Conservation (phyloP, 2,113 vertebrate genomes). For the Cynocephalus volans region DNA sequence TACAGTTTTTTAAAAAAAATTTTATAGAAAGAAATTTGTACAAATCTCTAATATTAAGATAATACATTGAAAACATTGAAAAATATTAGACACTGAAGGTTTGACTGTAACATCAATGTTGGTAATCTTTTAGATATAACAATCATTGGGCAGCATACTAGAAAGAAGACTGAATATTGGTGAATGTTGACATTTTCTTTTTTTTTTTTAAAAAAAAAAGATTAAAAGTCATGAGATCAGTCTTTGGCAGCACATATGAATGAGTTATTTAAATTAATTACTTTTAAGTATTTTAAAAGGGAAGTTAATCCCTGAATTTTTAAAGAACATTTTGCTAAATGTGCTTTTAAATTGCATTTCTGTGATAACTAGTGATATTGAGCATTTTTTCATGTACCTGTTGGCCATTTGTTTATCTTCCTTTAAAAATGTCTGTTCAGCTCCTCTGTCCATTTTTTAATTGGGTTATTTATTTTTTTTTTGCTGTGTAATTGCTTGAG, state of each 20-base stretch:
- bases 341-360: too few species aligned
- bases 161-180: background rate
- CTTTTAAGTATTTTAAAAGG: background rate
- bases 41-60: background rate
- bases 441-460: too few species aligned
- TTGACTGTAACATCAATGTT: background rate
- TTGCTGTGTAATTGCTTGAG: too few species aligned
- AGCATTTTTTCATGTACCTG: too few species aligned
- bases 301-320: slow-evolving; percentile 20
- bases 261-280: background rate
- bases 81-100: background rate
- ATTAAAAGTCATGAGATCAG: background rate
- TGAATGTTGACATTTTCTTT: background rate
- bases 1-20: background rate
- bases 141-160: background rate
- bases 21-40: background rate
- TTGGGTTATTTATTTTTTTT: too few species aligned
- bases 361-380: too few species aligned
- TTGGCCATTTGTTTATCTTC: too few species aligned
- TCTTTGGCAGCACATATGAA: background rate
- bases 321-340: background rate
- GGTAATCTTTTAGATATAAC: background rate
- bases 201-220: background rate
- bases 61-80: background rate
- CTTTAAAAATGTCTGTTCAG: too few species aligned